phyloP scores from a whole-genome alignment of 1,140 invertebrate species.

The Bombus vancouverensis region DNA sequence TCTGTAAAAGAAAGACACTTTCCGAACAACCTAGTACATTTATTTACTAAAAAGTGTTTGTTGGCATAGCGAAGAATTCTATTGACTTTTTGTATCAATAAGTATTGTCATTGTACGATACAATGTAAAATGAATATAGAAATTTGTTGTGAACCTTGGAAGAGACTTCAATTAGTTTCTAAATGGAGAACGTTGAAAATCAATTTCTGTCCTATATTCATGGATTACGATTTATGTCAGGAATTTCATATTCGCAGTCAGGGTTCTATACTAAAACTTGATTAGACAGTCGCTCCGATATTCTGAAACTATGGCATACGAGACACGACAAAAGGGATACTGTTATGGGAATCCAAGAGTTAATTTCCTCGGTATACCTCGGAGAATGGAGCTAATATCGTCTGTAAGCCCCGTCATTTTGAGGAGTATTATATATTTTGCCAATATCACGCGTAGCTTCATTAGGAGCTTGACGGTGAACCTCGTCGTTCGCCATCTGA shows the following conservation, averaged over 20 bases:
- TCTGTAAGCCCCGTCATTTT: neutral
- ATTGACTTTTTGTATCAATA: too few relatives aligned
- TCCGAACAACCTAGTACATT: too few relatives aligned
- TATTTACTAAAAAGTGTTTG: too few relatives aligned
- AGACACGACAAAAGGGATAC: neutral
- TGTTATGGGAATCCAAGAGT: neutral
- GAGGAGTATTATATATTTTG: neutral
- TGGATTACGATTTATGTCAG: neutral
- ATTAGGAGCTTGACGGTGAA: neutral
- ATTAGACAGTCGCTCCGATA: neutral
- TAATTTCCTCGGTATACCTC: neutral
- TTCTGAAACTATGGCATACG: neutral
- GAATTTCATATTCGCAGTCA: neutral
- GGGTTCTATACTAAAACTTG: neutral
- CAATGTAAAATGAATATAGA: too few relatives aligned
- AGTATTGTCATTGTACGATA: too few relatives aligned
- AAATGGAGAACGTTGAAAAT: neutral
- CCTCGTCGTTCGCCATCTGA: too few relatives aligned
- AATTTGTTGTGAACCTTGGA: too few relatives aligned
- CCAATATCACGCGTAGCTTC: neutral
- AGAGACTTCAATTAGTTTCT: neutral
- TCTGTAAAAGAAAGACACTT: too few relatives aligned
- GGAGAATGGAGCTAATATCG: neutral
- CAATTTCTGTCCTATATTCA: neutral
- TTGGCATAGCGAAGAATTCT: too few relatives aligned